Conservation (phyloP, 2,113 vertebrate species). For the Apodemus sylvaticus region DNA sequence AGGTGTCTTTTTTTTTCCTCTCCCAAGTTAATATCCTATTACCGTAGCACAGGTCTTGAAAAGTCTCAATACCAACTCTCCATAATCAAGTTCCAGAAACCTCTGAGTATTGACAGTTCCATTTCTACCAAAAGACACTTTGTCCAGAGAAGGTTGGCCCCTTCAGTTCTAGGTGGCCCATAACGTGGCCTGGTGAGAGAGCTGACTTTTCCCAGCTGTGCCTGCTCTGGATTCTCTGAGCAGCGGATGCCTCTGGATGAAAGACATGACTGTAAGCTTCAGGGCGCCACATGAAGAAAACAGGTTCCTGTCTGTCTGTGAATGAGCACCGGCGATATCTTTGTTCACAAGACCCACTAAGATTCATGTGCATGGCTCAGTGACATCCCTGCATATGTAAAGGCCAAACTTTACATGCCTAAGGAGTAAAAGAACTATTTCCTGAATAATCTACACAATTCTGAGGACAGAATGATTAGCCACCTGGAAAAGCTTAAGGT, state of each 20-base stretch:
- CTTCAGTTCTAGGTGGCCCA: neutral
- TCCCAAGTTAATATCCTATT: conserved; percentile 18
- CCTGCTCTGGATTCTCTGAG: neutral
- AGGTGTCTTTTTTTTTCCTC: neutral
- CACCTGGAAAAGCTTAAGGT: conserved; percentile 57
- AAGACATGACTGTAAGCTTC: neutral
- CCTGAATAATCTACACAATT: conserved; percentile 53
- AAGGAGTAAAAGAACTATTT: conserved; percentile 58
- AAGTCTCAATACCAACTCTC: neutral
- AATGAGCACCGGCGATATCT: neutral
- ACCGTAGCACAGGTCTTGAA: conserved; percentile 1
- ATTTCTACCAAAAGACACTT: neutral
- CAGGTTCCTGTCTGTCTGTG: neutral
- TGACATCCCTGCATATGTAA: neutral
- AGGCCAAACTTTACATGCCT: neutral
- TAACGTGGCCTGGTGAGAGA: neutral
- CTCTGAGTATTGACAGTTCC: neutral
- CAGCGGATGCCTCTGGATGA: neutral
- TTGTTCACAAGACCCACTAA: neutral
- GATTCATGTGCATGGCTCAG: neutral
- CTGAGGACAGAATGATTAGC: conserved; percentile 25
- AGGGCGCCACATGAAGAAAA: conserved; percentile 26
- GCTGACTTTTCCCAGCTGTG: neutral
- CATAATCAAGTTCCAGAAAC: neutral
- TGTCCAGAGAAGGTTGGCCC: neutral